Conservation (phyloP, 2,113 vertebrate species). For the Carassius carassius region DNA sequence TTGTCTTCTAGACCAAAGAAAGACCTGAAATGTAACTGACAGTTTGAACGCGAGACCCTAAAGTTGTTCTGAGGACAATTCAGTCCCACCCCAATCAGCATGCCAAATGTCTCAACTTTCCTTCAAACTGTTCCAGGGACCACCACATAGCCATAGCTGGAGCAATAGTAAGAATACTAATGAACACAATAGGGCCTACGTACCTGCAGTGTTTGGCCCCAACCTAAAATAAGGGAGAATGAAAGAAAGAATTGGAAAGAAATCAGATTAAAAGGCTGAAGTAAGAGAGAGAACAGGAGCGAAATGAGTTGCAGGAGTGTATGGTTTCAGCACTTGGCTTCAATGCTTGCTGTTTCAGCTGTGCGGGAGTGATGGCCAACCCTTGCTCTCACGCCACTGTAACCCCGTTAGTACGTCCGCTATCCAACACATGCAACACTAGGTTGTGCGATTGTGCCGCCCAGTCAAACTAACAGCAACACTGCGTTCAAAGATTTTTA, state of each 20-base stretch:
- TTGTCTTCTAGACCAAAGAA: neutral
- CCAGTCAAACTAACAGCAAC: slow-evolving; percentile 1
- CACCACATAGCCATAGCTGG: neutral
- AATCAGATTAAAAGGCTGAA: slow-evolving; percentile 48
- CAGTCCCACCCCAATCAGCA: neutral
- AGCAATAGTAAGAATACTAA: neutral
- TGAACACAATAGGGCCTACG: neutral
- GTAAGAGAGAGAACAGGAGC: slow-evolving; percentile 34
- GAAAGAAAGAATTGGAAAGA: slow-evolving; percentile 30
- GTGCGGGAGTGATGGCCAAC: slow-evolving; percentile 66
- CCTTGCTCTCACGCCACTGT: slow-evolving; percentile 72
- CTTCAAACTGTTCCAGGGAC: neutral
- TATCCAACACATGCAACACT: slow-evolving; percentile 37
- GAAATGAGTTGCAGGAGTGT: slow-evolving; percentile 59
- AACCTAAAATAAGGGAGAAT: slow-evolving; percentile 44
- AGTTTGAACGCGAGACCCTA: neutral
- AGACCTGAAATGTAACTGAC: neutral
- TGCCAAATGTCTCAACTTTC: neutral
- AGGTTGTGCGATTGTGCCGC: neutral
- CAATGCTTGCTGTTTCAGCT: slow-evolving; percentile 75
- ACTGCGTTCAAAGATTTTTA: neutral
- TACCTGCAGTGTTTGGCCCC: slow-evolving; percentile 8
- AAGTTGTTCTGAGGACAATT: slow-evolving; percentile 10
- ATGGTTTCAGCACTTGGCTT: slow-evolving; percentile 69
- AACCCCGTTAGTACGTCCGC: slow-evolving; percentile 59